phyloP scores from a whole-genome alignment of 1,140 invertebrate genomes.

The Ips typographus region DNA sequence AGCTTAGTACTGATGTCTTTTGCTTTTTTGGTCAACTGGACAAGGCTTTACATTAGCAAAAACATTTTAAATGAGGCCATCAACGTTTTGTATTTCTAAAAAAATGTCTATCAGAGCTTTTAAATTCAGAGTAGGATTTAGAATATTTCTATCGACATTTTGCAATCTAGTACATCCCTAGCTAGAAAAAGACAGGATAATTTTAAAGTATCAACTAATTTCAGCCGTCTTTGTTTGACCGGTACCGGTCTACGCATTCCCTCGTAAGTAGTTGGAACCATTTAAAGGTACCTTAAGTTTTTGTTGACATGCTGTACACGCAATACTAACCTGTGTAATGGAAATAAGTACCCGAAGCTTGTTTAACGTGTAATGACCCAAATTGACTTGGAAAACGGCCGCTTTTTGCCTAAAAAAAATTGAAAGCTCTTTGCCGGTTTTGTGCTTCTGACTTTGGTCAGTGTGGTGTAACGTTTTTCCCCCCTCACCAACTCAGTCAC shows the following conservation, averaged over 20 bases:
- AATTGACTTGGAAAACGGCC: constrained; percentile 28
- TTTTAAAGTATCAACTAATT: constrained; percentile 25
- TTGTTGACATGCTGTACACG: constrained; percentile 22
- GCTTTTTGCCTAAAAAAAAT: constrained; percentile 11
- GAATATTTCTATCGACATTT: too few relatives aligned
- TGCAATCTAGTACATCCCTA: not conserved
- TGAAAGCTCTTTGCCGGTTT: constrained; percentile 12
- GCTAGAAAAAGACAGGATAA: not conserved
- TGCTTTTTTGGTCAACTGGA: not conserved
- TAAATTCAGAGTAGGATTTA: too few relatives aligned
- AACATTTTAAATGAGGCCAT: too few relatives aligned
- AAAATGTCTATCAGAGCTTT: too few relatives aligned
- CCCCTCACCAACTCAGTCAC: too few relatives aligned
- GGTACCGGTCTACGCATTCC: constrained; percentile 14
- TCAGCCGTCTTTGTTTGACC: constrained; percentile 14
- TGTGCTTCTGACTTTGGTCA: not conserved
- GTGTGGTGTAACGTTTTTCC: constrained; percentile 20
- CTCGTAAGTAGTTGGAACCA: constrained; percentile 23
- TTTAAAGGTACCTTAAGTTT: constrained; percentile 31
- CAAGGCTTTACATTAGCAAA: too few relatives aligned
- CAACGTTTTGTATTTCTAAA: too few relatives aligned
- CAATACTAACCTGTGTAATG: constrained; percentile 12
- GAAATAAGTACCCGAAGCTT: constrained; percentile 22
- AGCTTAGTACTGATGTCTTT: not conserved
- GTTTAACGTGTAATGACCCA: constrained; percentile 28